These are phyloP conservation scores for Paracyclopina nana DNA, from an alignment of 1,140 invertebrate genomes.

Conservation along the genomic window DNA sequence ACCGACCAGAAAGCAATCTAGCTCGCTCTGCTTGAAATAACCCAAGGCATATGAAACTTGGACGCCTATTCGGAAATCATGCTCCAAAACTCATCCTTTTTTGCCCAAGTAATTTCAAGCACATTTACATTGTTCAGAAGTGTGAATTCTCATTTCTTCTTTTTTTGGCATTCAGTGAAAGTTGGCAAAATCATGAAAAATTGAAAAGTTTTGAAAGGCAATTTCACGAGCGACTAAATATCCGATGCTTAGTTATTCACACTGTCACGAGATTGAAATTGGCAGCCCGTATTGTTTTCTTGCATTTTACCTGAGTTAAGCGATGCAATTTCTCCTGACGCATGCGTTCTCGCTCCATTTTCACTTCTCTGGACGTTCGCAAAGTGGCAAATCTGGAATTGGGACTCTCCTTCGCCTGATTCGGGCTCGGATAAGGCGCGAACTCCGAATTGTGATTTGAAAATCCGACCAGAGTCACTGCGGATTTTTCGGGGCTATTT, in stretches of 20 bases:
- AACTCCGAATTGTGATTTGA: neutral
- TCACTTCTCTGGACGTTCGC: conserved; percentile 20
- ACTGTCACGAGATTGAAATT: conserved; percentile 14
- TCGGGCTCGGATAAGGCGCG: neutral
- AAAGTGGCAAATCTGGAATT: conserved; percentile 15
- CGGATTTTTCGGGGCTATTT: neutral
- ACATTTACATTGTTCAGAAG: no score
- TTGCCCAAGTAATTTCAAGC: no score
- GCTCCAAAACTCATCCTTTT: no score
- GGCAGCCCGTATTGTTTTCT: conserved; percentile 16
- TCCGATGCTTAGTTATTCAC: no score
- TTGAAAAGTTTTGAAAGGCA: conserved; percentile 14
- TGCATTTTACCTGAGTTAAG: conserved; percentile 17
- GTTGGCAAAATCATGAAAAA: no score
- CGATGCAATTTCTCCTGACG: conserved; percentile 17
- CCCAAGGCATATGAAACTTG: no score
- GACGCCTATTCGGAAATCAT: no score
- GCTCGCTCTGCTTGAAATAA: no score
- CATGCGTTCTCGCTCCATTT: conserved; percentile 21
- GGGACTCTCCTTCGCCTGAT: neutral
- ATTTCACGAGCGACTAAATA: no score
- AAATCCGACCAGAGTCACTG: conserved; percentile 8
- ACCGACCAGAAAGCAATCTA: no score
- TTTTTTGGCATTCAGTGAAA: no score
- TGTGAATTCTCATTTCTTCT: no score